These are phyloP conservation scores for Okapia johnstoni DNA, from an alignment of 2,113 vertebrate genomes.

Conservation along the genomic window DNA sequence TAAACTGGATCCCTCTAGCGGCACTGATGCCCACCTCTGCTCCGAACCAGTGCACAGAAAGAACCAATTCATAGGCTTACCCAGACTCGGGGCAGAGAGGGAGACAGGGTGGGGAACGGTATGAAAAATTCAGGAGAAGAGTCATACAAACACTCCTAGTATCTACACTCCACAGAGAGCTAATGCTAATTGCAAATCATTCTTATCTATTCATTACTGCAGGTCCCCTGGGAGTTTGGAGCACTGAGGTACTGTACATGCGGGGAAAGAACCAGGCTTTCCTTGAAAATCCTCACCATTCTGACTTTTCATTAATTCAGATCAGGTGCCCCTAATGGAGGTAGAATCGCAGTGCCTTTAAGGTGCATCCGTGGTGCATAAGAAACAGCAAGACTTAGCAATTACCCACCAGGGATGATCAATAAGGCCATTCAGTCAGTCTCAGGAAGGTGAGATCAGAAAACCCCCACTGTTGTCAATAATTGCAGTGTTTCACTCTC, in stretches of 20 bases:
- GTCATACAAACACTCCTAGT: neutral
- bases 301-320: neutral
- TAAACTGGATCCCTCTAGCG: neutral
- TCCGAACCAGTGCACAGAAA: neutral
- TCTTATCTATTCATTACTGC: neutral
- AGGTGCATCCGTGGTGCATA: neutral
- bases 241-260: neutral
- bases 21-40: neutral
- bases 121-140: neutral
- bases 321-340: neutral
- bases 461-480: neutral
- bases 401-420: neutral
- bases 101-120: neutral
- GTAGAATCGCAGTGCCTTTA: rapidly evolving
- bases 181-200: neutral
- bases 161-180: neutral
- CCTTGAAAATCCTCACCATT: neutral
- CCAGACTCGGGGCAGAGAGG: neutral
- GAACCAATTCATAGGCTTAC: neutral
- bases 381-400: neutral
- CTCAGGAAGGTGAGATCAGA: neutral
- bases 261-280: neutral
- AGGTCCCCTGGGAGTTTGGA: neutral
- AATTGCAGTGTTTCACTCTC: neutral
- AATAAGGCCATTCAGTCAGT: neutral